phyloP scores from a whole-genome alignment of 2,797 vertebrate genomes.

The Rhodeus uyekii region DNA sequence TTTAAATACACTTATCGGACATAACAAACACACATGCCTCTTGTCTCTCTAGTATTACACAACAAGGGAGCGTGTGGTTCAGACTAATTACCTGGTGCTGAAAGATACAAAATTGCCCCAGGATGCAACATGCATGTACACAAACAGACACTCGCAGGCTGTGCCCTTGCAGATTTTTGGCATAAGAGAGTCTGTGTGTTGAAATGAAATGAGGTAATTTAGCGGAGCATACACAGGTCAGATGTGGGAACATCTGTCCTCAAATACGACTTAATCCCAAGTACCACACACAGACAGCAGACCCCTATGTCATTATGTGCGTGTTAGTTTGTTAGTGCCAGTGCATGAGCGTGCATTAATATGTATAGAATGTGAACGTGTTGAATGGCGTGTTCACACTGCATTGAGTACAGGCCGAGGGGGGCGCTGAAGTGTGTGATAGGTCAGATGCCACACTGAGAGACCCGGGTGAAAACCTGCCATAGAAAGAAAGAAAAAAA shows the following conservation, averaged over 20 bases:
- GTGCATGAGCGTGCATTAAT: constrained; percentile 31
- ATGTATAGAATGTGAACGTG: constrained; percentile 38
- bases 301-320: constrained; percentile 21
- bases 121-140: constrained; percentile 28
- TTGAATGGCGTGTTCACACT: constrained; percentile 3
- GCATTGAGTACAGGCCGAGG: constrained; percentile 1
- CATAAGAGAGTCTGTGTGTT: background rate
- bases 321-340: constrained; percentile 10
- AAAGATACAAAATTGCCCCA: constrained; percentile 15
- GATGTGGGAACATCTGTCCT: constrained; percentile 13
- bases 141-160: constrained; percentile 10
- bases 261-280: constrained; percentile 16
- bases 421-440: constrained; percentile 64
- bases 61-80: background rate
- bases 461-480: constrained; percentile 63
- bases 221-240: constrained; percentile 16
- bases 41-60: constrained; percentile 6
- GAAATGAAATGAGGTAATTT: background rate
- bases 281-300: constrained; percentile 18
- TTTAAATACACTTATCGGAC: background rate
- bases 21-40: background rate
- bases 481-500: constrained; percentile 21
- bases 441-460: constrained; percentile 68
- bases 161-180: background rate
- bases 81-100: constrained; percentile 5